Evolutionary conservation across 2,113 vertebrate genomes (phyloP).

Genomic region (Mugil cephalus): DNA sequence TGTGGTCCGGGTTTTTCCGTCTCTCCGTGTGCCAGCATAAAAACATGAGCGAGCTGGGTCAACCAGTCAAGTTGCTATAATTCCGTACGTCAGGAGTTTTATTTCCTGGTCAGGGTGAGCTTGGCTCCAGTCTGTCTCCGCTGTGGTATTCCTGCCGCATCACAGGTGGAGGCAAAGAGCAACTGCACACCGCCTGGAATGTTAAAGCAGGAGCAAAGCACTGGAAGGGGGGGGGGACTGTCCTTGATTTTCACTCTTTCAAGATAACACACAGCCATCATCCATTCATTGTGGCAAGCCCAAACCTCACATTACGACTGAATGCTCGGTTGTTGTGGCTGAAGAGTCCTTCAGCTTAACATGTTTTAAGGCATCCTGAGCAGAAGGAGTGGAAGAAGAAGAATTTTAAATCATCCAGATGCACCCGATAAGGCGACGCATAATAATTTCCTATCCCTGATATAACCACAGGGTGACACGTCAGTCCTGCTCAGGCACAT

Average conservation of each 20-base stretch:
- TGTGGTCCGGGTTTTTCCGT: constrained; percentile 23
- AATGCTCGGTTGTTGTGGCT: neutral
- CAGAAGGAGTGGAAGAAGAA: neutral
- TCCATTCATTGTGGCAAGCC: constrained; percentile 33
- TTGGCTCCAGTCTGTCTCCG: constrained; percentile 72
- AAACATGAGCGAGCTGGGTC: constrained; percentile 44
- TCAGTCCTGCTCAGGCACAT: constrained; percentile 9
- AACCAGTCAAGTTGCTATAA: constrained; percentile 25
- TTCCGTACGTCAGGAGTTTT: constrained; percentile 59
- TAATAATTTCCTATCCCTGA: constrained; percentile 16
- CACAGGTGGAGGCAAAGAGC: constrained; percentile 75
- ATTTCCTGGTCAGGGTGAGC: constrained; percentile 43
- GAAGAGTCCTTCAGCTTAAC: constrained; percentile 11
- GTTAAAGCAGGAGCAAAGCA: constrained; percentile 20
- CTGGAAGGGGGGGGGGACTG: constrained; percentile 20
- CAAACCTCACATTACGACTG: neutral
- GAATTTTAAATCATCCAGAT: neutral
- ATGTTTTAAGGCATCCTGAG: constrained; percentile 10
- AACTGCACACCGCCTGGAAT: constrained; percentile 55
- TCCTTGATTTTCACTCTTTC: constrained; percentile 38
- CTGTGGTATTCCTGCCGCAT: constrained; percentile 70
- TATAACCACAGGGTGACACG: neutral
- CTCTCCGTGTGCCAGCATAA: constrained; percentile 12
- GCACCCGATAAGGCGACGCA: constrained; percentile 1
- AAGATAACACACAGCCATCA: constrained; percentile 21